Conservation (phyloP, 2,113 vertebrate species). For the Bos taurus region ARS-UCD2.0 NC_037355.1:6714001-6714500, state of each 20-base stretch:
- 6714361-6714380: neutral
- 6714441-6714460: no score
- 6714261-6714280: rapidly evolving
- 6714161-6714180: neutral
- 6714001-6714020: neutral
- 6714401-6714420: no score
- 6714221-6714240: neutral
- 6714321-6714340: neutral
- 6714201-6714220: neutral
- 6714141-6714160: neutral
- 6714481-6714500: no score
- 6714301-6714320: neutral
- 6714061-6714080: neutral
- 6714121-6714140: neutral
- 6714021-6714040: neutral
- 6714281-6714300: neutral
- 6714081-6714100: neutral
- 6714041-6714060: neutral
- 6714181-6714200: rapidly evolving
- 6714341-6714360: neutral
- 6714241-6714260: neutral
- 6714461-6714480: no score
- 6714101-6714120: neutral
- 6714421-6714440: no score
- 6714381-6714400: neutral